Percentiles rank a stretch among this genome's conserved stretches.
phyloP scores from a whole-genome alignment of 2,888 invertebrate genomes.

The Mycalesis mineus region DNA sequence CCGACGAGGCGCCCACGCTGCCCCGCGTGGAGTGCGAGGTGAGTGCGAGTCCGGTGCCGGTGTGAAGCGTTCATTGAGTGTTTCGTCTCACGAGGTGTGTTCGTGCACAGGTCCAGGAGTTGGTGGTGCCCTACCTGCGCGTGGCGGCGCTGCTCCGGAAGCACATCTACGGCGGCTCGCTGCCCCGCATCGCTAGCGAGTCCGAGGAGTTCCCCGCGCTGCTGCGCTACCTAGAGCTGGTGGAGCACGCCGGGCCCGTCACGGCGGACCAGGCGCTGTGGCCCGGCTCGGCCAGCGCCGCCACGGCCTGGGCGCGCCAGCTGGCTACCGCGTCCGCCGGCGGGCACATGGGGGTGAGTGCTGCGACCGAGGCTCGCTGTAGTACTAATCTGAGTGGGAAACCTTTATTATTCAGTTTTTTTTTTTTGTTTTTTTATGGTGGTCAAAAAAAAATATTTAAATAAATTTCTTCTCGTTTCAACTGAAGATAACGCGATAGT shows the following conservation, averaged over 20 bases:
- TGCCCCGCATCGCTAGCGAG: conserved; percentile 82
- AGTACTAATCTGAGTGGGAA: too few relatives aligned
- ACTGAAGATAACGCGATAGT: too few relatives aligned
- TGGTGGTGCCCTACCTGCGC: conserved; percentile 90
- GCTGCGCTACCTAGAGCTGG: conserved; percentile 86
- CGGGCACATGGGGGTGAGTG: conserved; percentile 57
- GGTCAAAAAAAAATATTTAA: too few relatives aligned
- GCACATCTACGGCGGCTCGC: conserved; percentile 87
- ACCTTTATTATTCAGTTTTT: too few relatives aligned
- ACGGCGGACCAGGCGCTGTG: conserved; percentile 35
- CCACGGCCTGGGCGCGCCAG: conserved; percentile 51
- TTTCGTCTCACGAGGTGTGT: too few relatives aligned
- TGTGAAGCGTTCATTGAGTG: too few relatives aligned
- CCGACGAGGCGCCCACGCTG: conserved; percentile 40
- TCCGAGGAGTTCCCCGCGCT: conserved; percentile 87
- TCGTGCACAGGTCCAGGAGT: conserved; percentile 83
- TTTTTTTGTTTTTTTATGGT: too few relatives aligned
- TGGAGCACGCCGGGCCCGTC: conserved; percentile 26
- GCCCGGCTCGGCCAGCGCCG: conserved; percentile 36
- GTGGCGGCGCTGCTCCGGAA: conserved; percentile 89
- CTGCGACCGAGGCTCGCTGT: conserved; percentile 7
- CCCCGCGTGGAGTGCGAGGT: conserved; percentile 53
- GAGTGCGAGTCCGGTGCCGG: not conserved
- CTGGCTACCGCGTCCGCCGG: conserved; percentile 50
- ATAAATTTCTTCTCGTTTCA: too few relatives aligned